These are phyloP conservation scores for Trichosurus vulpecula DNA, from an alignment of 2,797 vertebrate species.

Conservation along the genomic window DNA sequence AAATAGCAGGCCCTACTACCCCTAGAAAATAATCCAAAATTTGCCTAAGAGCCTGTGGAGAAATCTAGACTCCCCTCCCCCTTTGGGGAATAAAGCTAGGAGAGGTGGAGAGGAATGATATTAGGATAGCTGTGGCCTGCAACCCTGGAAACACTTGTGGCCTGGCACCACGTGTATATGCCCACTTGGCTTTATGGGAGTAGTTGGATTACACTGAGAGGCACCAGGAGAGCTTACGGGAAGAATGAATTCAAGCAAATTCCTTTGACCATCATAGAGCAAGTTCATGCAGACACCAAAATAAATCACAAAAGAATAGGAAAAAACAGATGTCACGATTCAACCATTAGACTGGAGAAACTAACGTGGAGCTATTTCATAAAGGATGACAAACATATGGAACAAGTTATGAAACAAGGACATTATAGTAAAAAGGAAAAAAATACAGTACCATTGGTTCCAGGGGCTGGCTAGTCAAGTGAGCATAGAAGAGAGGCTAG, in stretches of 20 bases:
- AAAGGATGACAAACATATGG: conserved; percentile 57
- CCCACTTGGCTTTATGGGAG: background rate
- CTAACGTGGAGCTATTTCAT: conserved; percentile 33
- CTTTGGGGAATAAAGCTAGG: background rate
- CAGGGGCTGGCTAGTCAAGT: conserved; percentile 15
- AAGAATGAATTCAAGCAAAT: conserved; percentile 54
- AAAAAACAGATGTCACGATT: conserved; percentile 53
- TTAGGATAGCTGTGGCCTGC: background rate
- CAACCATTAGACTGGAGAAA: conserved; percentile 54
- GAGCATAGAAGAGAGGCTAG: conserved; percentile 38
- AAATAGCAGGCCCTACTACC: background rate
- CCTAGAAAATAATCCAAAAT: background rate
- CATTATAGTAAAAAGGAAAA: conserved; percentile 24
- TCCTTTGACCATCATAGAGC: conserved; percentile 30
- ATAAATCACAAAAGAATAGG: conserved; percentile 61
- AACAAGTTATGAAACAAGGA: conserved; percentile 58
- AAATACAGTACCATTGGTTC: conserved; percentile 27
- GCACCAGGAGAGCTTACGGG: conserved; percentile 20
- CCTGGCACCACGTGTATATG: background rate
- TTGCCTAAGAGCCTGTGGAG: background rate
- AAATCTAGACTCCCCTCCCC: background rate
- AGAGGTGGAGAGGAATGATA: background rate
- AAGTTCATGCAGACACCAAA: conserved; percentile 66
- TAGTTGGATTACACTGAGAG: background rate
- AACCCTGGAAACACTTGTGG: background rate